Percentiles rank a stretch among this genome's conserved stretches.
These are phyloP conservation scores for Holothuria scabra DNA, from an alignment of 53 echinoderm and acorn worm genomes.

Conservation along the genomic window DNA sequence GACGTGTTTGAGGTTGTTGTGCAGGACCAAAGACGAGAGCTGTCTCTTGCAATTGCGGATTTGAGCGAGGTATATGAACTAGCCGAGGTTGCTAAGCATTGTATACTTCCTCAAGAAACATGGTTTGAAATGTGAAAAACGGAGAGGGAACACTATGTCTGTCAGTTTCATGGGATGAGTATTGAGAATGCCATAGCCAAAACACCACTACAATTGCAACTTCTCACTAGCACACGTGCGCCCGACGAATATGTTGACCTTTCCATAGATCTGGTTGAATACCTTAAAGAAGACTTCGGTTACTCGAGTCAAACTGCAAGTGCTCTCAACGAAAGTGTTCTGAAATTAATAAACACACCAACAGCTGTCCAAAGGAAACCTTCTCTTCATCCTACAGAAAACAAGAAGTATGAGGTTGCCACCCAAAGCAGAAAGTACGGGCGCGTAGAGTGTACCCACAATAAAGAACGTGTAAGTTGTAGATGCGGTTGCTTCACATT, in stretches of 20 bases:
- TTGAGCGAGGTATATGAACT: constrained; percentile 3
- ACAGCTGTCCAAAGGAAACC: constrained; percentile 11
- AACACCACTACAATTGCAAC: too few species aligned
- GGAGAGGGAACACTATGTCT: background rate
- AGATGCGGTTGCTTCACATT: background rate
- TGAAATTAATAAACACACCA: background rate
- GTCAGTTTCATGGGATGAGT: background rate
- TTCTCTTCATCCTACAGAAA: background rate
- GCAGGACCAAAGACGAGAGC: background rate
- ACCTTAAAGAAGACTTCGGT: background rate
- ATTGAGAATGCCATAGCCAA: background rate
- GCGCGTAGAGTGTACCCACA: background rate
- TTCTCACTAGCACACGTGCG: background rate
- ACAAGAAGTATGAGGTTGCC: constrained; percentile 1
- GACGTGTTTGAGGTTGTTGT: background rate
- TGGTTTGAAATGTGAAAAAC: background rate
- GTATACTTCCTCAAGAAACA: background rate
- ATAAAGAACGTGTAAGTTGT: background rate
- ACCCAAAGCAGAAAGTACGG: background rate
- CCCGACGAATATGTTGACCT: background rate
- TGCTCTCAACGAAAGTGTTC: background rate
- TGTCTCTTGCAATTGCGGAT: background rate
- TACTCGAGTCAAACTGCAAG: background rate
- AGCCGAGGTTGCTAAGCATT: background rate
- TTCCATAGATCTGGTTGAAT: background rate